Evolutionary conservation across 2,797 vertebrate genomes (phyloP), one percentile per base, ranked within the genome.

Genomic region (Phoeniculus purpureus): DNA sequence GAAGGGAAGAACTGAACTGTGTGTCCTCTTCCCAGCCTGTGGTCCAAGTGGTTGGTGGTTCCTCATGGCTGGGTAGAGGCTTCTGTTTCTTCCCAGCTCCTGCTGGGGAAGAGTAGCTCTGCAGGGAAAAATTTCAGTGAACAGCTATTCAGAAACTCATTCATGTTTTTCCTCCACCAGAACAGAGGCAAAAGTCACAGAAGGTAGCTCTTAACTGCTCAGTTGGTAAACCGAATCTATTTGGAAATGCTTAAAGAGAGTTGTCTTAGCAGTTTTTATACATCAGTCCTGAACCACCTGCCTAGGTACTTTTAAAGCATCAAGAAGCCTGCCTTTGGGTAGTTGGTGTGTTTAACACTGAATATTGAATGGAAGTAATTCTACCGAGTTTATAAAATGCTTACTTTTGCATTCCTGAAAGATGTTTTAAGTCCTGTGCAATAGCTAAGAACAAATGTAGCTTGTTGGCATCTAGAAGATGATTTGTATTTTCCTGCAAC

Each of bases 141-240:
- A 70, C 50, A 64, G 14, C 0, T 1, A 3, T 52, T 68, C 4
- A 8, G 11, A 43, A 11, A 7, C n/a, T 2, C 10, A 11, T 19
- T 4, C 10, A 9, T 59, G 43, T 32, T 50, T 37, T 1, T 3
- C 11, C 43, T 75, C 79, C 34, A 10, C 19, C 9, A 4, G 32
- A 75, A 72, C 11, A 40, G 52, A 25, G 21, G 15, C 68, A 48
- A 18, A 20, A 2, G 22, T 62, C 71, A 47, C 47, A 51, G 77
- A 81, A 76, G 22, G 13, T 21, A 29, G 25, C 80, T 59, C 27
- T 21, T 51, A 32, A 78, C 8, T 20, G 32, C 27, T 56, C 7
- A 10, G 32, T 27, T 58, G 43, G 29, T 5, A 59, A 68, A 86
- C 81, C 59, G 21, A 54, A 17, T 23, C 10, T 51, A 0, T 58